Conservation (phyloP, 1,140 invertebrate genomes). For the Zophobas atratus region DNA sequence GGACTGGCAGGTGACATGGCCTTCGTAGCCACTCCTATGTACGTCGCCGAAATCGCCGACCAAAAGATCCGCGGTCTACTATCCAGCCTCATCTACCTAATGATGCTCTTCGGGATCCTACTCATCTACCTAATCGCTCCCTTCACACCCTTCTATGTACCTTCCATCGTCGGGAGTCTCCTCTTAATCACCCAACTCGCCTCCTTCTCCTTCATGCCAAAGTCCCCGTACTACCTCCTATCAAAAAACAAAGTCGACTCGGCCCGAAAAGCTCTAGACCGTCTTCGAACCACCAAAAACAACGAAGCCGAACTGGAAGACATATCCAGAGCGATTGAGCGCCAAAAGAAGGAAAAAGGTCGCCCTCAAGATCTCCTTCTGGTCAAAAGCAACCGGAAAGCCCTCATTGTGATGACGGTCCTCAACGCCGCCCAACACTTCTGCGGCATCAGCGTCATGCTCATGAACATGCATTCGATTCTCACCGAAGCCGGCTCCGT, state of each 20-base stretch:
- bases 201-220: slow-evolving; percentile 59
- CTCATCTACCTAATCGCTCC: slow-evolving; percentile 57
- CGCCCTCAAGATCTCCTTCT: slow-evolving; percentile 57
- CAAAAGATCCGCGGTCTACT: slow-evolving; percentile 61
- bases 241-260: slow-evolving; percentile 65
- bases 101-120: slow-evolving; percentile 61
- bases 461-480: slow-evolving; percentile 73
- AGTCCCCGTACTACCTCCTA: slow-evolving; percentile 60
- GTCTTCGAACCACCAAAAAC: slow-evolving; percentile 69
- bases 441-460: slow-evolving; percentile 70
- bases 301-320: slow-evolving; percentile 69
- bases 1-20: slow-evolving; percentile 63
- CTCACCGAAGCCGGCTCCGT: slow-evolving; percentile 66
- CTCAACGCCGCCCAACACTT: slow-evolving; percentile 73
- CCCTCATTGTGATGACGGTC: slow-evolving; percentile 64
- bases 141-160: slow-evolving; percentile 50
- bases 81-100: slow-evolving; percentile 59
- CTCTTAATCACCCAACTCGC: slow-evolving; percentile 53
- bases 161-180: slow-evolving; percentile 56
- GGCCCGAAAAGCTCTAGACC: slow-evolving; percentile 70
- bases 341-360: slow-evolving; percentile 60
- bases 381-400: slow-evolving; percentile 60
- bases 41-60: slow-evolving; percentile 64
- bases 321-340: slow-evolving; percentile 61
- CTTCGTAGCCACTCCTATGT: slow-evolving; percentile 64